Evolutionary conservation across 2,113 vertebrate species (phyloP).

Genomic region (Myiagra hebetior): DNA sequence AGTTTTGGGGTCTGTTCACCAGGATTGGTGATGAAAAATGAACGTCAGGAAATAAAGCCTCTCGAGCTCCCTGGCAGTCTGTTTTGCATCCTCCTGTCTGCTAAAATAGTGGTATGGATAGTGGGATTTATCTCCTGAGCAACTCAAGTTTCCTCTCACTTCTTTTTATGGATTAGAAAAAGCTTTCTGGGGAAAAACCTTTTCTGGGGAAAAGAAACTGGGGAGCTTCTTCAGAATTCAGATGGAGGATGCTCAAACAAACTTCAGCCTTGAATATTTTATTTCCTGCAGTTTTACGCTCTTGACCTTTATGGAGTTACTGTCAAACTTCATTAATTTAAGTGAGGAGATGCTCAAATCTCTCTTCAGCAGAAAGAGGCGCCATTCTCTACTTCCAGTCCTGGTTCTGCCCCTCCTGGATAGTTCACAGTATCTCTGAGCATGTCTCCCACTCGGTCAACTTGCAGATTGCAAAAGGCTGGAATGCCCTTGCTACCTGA

Average conservation of each 20-base stretch:
- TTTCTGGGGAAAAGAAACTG: background rate
- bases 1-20: constrained; percentile 67
- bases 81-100: background rate
- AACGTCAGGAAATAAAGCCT: constrained; percentile 24
- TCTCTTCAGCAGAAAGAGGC: background rate
- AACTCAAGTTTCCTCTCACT: background rate
- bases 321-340: background rate
- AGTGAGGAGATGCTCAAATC: background rate
- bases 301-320: background rate
- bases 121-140: background rate
- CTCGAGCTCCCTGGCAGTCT: background rate
- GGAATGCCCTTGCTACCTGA: constrained; percentile 58
- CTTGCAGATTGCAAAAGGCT: background rate
- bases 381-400: background rate
- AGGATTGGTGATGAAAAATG: constrained; percentile 55
- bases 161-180: background rate
- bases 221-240: background rate
- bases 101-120: background rate
- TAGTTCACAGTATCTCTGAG: background rate
- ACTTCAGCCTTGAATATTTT: background rate
- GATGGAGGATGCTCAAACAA: background rate
- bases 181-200: background rate
- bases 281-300: background rate
- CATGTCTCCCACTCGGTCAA: background rate
- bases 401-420: background rate